Evolutionary conservation across 2,113 vertebrate species (phyloP), one percentile per base, ranked within the genome.

Genomic region (Malurus alboscapulatus): DNA sequence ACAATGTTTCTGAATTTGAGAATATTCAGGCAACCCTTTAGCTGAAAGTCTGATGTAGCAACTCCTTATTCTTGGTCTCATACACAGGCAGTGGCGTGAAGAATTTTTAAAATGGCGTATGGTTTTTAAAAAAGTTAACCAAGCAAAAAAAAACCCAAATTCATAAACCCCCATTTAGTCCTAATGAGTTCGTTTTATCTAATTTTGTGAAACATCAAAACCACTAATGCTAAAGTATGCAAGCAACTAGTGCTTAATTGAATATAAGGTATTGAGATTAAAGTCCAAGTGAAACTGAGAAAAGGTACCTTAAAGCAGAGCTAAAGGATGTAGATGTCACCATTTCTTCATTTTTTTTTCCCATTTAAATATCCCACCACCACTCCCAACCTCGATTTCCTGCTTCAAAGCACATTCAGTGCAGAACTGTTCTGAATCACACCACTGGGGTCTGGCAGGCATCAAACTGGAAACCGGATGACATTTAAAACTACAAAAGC

Each of bases 31-130:
- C 45, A 69, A 32, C 5, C 6, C 5, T 88, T 53, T 18, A 50
- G 8, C 1, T 71, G 26, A 10, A 78, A 68, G 16, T 51, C 25
- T 67, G n/a, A 75, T 0, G 0, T 10, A 22, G 8, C 22, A 89
- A 27, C 9, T 1, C 14, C 10, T 34, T 84, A 34, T 25, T 54
- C 18, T 22, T 40, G 34, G 25, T 0, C 0, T 38, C 65, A 68
- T 26, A 14, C 16, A 30, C 2, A 36, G 1, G 1, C 12, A 48
- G 2, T 29, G 29, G 8, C 4, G 2, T 21, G n/a, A 11, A 13
- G 38, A 38, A 10, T 38, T 38, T 38, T 38, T 38, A 38, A 38
- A 38, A 38, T 38, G 38, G 38, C 38, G 10, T 53, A 2, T 58
- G 17, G 48, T 87, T 71, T 87, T 86, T 38, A 68, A 91, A 77